phyloP scores from a whole-genome alignment of 2,888 invertebrate genomes.

The Clepsis dumicolana region DNA sequence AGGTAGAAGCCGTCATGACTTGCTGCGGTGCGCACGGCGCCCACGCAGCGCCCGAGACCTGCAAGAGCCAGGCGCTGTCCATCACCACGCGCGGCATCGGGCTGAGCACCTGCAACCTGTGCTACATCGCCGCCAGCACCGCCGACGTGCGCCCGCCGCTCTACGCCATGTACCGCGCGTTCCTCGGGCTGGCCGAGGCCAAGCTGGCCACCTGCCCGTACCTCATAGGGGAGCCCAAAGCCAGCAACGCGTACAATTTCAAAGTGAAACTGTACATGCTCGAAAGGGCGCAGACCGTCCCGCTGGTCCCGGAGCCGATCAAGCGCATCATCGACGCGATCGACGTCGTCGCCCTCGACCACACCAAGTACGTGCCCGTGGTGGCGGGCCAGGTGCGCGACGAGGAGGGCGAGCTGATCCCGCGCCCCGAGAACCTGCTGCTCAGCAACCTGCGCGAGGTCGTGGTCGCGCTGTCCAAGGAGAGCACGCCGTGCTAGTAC shows the following conservation, averaged over 20 bases:
- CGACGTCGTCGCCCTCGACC: not conserved
- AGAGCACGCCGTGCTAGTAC: conserved; percentile 1
- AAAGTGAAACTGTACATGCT: not conserved
- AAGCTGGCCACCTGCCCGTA: not conserved
- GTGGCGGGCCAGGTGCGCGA: not conserved
- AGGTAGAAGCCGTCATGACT: not conserved
- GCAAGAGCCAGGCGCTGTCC: not conserved
- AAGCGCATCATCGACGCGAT: not conserved
- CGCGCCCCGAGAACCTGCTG: not conserved
- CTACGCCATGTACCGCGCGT: not conserved
- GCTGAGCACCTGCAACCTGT: not conserved
- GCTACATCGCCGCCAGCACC: not conserved
- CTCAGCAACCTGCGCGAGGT: not conserved
- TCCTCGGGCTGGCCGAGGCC: not conserved
- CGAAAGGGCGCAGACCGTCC: not conserved
- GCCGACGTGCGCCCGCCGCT: not conserved
- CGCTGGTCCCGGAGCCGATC: not conserved
- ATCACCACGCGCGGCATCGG: not conserved
- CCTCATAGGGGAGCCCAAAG: not conserved
- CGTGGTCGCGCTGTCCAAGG: not conserved
- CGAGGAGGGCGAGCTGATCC: not conserved
- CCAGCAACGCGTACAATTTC: not conserved
- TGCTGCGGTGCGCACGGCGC: not conserved
- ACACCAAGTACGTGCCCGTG: not conserved
- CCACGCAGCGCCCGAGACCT: no score